A percentile compares a stretch with the other conserved stretches of the same genome.
Evolutionary conservation across 2,797 vertebrate species (phyloP).

Genomic region (Capromys pilorides): DNA sequence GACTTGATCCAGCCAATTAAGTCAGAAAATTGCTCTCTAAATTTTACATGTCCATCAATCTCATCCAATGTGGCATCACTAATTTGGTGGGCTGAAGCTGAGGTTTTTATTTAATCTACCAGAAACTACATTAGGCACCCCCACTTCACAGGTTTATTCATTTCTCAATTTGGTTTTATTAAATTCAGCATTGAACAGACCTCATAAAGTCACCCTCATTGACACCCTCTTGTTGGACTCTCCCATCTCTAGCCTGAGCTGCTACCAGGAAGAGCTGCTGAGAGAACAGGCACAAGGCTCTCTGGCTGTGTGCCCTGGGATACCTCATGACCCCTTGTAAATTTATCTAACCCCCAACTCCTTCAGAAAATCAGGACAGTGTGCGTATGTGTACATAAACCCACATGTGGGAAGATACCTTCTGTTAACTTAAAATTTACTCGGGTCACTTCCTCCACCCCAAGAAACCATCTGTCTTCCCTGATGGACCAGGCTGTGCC

Average conservation of each 20-base stretch:
- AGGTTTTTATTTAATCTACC: constrained; percentile 63
- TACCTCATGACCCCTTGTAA: background rate
- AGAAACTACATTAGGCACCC: constrained; percentile 35
- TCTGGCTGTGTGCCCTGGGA: background rate
- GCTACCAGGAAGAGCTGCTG: background rate
- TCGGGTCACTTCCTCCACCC: background rate
- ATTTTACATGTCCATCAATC: constrained; percentile 44
- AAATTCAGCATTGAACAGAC: constrained; percentile 35
- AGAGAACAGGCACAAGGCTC: background rate
- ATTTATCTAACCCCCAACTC: background rate
- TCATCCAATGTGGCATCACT: constrained; percentile 35
- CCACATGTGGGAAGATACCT: background rate
- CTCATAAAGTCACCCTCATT: constrained; percentile 20
- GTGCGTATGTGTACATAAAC: background rate
- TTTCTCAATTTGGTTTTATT: constrained; percentile 59
- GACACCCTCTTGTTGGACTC: background rate
- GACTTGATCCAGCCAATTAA: constrained; percentile 56
- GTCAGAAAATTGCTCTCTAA: constrained; percentile 56
- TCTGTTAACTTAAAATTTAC: constrained; percentile 16
- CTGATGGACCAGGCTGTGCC: background rate
- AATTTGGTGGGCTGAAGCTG: constrained; percentile 34
- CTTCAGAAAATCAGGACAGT: background rate
- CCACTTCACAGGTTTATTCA: constrained; percentile 33
- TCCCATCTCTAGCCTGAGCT: background rate
- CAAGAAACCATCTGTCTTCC: constrained; percentile 46